Evolutionary conservation across 2,888 invertebrate genomes (phyloP), one percentile per base, ranked within the genome.

Genomic region (Brachylomia viminalis): DNA sequence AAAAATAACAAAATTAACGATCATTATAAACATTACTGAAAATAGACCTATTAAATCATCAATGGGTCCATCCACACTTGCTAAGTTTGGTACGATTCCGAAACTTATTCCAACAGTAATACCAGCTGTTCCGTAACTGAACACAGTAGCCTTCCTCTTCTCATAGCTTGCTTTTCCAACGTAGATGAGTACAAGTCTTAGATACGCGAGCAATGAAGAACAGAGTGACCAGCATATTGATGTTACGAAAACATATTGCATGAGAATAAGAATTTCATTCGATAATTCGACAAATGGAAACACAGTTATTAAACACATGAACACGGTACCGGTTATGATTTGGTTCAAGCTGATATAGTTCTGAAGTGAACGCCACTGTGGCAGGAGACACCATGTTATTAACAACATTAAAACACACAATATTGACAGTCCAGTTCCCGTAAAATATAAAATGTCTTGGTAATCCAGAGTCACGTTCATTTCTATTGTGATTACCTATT

Each of bases 201-300:
- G 42, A 59, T 87, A 81, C 3, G 79, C 89, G 0, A 78, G 33
- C 27, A 83, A 5, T 38, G 81, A 69, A 15, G 81, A 75, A n/a
- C 83, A 76, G 17, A 86, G 75, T 13, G 87, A 83, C 86, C 88
- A 86, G 4, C 75, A 84, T 52, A 81, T 69, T 15, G 70, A 58
- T 15, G 38, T 38, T 0, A 54, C 23, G 1, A 87, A 69, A 13
- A 76, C 13, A 61, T 59, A 75, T 17, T 27, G 20, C n/a, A 30
- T 23, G 6, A 78, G 1, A 62, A 3, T 0, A 23, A 45, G 0
- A 11, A 30, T n/a, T 10, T 3, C 30, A 2, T 4, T 8, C 13
- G 1, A 0, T 5, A 23, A 20, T 0, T n/a, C 0, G 17, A 78
- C 0, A 20, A 68, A 27, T 27, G 59, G 47, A n/a, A 13, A 0